A percentile compares a stretch with the other conserved stretches of the same genome.
Conservation (phyloP, 1,140 invertebrate species). For the Drosophila parabipectinata region DNA sequence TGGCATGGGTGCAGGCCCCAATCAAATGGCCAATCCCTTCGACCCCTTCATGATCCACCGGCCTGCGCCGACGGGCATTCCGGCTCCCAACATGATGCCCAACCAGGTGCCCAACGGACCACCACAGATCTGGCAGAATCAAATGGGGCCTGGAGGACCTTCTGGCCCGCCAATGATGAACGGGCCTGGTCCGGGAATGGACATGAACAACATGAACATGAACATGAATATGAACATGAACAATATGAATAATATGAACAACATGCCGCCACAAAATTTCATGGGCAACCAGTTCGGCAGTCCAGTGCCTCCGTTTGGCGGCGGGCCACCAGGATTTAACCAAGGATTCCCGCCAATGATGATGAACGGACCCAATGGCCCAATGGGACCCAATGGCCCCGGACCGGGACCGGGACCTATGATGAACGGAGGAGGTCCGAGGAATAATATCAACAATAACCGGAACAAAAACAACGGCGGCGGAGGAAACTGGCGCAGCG, state of each 20-base stretch:
- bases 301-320: conserved; percentile 57
- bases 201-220: conserved; percentile 44
- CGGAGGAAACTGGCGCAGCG: conserved; percentile 71
- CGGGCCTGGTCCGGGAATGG: conserved; percentile 58
- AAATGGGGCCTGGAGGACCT: conserved; percentile 43
- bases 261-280: conserved; percentile 53
- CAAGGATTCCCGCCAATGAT: conserved; percentile 76
- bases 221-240: conserved; percentile 67
- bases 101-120: conserved; percentile 46
- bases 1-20: conserved; percentile 67
- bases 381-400: conserved; percentile 74
- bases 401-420: conserved; percentile 38
- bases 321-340: conserved; percentile 50
- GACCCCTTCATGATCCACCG: conserved; percentile 58
- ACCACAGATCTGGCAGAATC: conserved; percentile 65
- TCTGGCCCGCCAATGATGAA: conserved; percentile 44
- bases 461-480: conserved; percentile 55
- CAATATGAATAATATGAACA: conserved; percentile 16
- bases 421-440: conserved; percentile 47
- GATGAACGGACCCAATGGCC: conserved; percentile 49
- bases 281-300: conserved; percentile 70
- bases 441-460: conserved; percentile 44
- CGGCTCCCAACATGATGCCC: conserved; percentile 25
- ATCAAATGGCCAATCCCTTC: conserved; percentile 66
- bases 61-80: conserved; percentile 15